Conservation (phyloP, 1,140 invertebrate genomes). For the Lerema accius region DNA sequence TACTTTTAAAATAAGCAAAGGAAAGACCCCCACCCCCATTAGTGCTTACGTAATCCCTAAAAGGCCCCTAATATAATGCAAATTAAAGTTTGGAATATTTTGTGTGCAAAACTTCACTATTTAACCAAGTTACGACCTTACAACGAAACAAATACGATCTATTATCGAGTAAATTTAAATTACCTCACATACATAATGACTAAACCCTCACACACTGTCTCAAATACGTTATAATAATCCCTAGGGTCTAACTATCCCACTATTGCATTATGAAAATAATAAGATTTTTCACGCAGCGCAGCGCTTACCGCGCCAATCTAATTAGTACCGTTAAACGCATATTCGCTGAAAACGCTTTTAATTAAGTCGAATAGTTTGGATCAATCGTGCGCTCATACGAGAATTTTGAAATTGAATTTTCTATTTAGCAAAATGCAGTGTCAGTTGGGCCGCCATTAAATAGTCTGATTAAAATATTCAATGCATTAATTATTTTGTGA, state of each 20-base stretch:
- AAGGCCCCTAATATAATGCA: too few species aligned
- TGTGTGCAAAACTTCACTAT: too few species aligned
- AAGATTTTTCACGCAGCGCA: constrained; percentile 32
- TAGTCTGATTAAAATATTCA: constrained; percentile 29
- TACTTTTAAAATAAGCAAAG: too few species aligned
- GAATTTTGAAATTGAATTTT: constrained; percentile 35
- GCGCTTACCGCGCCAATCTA: constrained; percentile 35
- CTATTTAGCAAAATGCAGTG: constrained; percentile 34
- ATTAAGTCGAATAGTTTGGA: constrained; percentile 41
- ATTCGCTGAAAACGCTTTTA: constrained; percentile 36
- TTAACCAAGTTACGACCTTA: too few species aligned
- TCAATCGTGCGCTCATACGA: constrained; percentile 32
- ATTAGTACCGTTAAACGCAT: constrained; percentile 37
- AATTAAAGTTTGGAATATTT: too few species aligned
- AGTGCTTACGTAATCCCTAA: too few species aligned
- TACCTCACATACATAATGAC: too few species aligned
- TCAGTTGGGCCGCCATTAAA: constrained; percentile 20
- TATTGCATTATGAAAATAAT: constrained; percentile 35
- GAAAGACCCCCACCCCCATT: too few species aligned
- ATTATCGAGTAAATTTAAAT: too few species aligned
- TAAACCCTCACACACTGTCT: too few species aligned
- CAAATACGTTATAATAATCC: constrained; percentile 30
- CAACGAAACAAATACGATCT: too few species aligned
- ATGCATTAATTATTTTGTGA: constrained; percentile 30
- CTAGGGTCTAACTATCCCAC: constrained; percentile 25